Conservation (phyloP, 2,797 vertebrate genomes). For the Crypturellus tataupa region DNA sequence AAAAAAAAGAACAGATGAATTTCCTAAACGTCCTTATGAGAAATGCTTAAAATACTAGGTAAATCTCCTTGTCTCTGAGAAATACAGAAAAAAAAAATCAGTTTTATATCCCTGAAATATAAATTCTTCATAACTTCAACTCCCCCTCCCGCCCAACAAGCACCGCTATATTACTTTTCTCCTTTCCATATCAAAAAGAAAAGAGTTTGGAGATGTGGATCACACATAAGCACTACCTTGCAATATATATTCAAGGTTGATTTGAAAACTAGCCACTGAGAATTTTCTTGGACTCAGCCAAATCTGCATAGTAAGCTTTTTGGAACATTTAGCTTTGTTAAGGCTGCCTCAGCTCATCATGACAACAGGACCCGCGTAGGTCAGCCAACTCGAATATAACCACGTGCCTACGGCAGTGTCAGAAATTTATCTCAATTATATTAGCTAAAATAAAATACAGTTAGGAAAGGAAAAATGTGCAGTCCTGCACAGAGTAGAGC, state of each 20-base stretch:
- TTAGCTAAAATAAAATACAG: conserved; percentile 14
- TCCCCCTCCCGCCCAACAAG: background rate
- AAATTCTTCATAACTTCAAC: conserved; percentile 1
- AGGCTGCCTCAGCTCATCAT: background rate
- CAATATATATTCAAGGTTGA: background rate
- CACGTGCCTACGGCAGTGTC: background rate
- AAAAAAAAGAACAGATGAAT: background rate
- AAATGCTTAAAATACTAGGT: background rate
- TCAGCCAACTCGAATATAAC: background rate
- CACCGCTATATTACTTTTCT: background rate
- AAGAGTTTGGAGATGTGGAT: background rate
- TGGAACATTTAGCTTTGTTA: background rate
- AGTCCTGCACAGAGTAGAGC: background rate
- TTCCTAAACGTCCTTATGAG: background rate
- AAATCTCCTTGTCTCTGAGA: background rate
- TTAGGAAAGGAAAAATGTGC: background rate
- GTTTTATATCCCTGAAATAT: background rate
- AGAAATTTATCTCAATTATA: conserved; percentile 11
- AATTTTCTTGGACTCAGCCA: background rate
- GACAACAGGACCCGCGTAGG: background rate
- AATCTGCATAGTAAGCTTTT: background rate
- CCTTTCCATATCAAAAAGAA: background rate
- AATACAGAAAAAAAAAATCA: background rate
- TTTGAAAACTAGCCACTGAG: background rate
- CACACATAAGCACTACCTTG: background rate